A percentile compares a stretch with the other conserved stretches of the same genome.
phyloP scores from a whole-genome alignment of 2,888 invertebrate genomes.

The Ophion obscuratus region DNA sequence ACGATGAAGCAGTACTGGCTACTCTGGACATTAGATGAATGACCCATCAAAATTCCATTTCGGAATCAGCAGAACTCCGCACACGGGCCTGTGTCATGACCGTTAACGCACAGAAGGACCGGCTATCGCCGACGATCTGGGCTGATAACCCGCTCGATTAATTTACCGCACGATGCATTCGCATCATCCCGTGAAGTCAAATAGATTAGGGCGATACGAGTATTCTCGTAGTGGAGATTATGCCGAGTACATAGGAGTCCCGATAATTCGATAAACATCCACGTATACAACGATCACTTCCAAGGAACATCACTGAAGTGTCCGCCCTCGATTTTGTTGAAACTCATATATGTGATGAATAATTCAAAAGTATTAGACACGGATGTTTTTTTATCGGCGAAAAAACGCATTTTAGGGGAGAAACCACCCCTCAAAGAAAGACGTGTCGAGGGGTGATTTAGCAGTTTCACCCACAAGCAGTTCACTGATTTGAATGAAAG shows the following conservation, averaged over 20 bases:
- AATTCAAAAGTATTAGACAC: too few relatives aligned
- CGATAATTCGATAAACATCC: constrained; percentile 7
- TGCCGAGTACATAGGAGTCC: background rate
- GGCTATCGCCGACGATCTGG: constrained; percentile 54
- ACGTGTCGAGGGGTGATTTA: too few relatives aligned
- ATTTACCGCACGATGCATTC: constrained; percentile 54
- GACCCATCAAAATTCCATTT: constrained; percentile 52
- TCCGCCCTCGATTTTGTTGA: too few relatives aligned
- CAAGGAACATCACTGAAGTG: too few relatives aligned
- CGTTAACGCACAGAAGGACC: background rate
- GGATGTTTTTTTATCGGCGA: too few relatives aligned
- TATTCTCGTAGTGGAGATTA: background rate
- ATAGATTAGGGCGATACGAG: background rate
- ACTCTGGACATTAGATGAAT: constrained; percentile 26
- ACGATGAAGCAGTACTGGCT: constrained; percentile 10
- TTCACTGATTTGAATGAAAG: too few relatives aligned
- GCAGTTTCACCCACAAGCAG: too few relatives aligned
- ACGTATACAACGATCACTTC: too few relatives aligned
- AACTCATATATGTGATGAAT: too few relatives aligned
- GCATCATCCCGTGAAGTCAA: constrained; percentile 22
- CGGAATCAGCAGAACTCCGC: constrained; percentile 28
- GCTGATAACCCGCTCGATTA: constrained; percentile 57
- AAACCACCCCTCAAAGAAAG: too few relatives aligned
- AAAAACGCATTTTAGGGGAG: too few relatives aligned
- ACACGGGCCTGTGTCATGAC: constrained; percentile 3